Evolutionary conservation across 2,113 vertebrate genomes (phyloP).

Genomic region (Syrmaticus mikado): DNA sequence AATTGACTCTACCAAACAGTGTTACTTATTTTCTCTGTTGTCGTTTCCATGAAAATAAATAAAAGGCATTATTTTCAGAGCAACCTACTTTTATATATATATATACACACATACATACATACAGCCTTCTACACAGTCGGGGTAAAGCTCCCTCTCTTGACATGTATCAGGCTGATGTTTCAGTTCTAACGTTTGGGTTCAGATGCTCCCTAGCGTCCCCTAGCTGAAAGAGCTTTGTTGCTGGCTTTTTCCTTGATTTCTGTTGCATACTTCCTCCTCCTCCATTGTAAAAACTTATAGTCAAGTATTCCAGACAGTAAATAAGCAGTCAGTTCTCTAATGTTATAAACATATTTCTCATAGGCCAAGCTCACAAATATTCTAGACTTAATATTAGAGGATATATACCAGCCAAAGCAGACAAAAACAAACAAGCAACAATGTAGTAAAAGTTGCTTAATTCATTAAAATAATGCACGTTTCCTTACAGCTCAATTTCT

Average conservation of each 20-base stretch:
- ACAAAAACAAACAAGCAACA: not conserved
- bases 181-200: not conserved
- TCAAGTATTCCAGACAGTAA: not conserved
- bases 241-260: not conserved
- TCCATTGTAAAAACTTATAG: not conserved
- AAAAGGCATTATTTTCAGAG: too few species aligned
- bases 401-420: not conserved
- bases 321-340: not conserved
- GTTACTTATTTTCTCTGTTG: too few species aligned
- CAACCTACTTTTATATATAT: not conserved
- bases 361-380: not conserved
- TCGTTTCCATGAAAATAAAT: too few species aligned
- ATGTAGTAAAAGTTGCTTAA: not conserved
- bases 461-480: not conserved
- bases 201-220: rapidly evolving
- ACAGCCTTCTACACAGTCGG: rapidly evolving
- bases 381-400: not conserved
- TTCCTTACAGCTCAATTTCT: not conserved
- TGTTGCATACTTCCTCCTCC: not conserved
- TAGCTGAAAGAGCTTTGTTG: not conserved
- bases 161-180: not conserved
- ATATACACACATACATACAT: not conserved
- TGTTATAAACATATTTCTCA: not conserved
- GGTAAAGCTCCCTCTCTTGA: not conserved
- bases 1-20: too few species aligned